These are phyloP conservation scores for Diglossa cyanea DNA, from an alignment of 2,797 vertebrate genomes.

Conservation along the genomic window DNA sequence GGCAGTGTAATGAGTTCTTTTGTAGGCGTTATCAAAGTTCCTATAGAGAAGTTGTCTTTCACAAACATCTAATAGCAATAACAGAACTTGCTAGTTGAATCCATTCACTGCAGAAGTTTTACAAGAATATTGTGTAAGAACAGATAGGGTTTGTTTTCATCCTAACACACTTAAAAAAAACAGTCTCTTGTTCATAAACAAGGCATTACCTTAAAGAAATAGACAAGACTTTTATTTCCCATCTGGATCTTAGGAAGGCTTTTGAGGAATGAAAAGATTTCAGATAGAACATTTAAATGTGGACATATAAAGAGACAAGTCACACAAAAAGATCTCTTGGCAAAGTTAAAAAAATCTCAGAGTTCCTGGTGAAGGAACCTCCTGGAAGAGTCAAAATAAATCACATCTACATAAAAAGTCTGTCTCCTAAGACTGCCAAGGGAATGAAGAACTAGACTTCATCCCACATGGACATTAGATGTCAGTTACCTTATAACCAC, in stretches of 20 bases:
- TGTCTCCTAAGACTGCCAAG: background rate
- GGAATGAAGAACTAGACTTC: background rate
- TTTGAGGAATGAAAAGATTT: background rate
- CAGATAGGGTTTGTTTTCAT: background rate
- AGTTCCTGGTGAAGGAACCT: background rate
- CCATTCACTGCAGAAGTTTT: background rate
- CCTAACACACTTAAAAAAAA: background rate
- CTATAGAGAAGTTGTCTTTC: background rate
- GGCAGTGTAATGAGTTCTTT: background rate
- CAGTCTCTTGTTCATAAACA: background rate
- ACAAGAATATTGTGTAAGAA: background rate
- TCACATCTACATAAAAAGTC: background rate
- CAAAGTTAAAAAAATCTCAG: background rate
- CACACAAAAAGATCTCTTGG: background rate
- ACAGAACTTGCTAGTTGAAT: background rate
- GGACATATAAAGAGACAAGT: background rate
- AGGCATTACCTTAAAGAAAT: background rate
- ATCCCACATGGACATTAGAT: background rate
- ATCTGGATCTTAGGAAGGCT: background rate
- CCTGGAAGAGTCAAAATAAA: background rate
- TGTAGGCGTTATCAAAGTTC: background rate
- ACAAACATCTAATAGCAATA: background rate
- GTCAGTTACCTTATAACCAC: background rate
- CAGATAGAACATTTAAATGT: background rate
- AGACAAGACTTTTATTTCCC: background rate